These are phyloP conservation scores for Myotis findleyi DNA, from an alignment of 2,797 vertebrate genomes.

Conservation along the genomic window DNA sequence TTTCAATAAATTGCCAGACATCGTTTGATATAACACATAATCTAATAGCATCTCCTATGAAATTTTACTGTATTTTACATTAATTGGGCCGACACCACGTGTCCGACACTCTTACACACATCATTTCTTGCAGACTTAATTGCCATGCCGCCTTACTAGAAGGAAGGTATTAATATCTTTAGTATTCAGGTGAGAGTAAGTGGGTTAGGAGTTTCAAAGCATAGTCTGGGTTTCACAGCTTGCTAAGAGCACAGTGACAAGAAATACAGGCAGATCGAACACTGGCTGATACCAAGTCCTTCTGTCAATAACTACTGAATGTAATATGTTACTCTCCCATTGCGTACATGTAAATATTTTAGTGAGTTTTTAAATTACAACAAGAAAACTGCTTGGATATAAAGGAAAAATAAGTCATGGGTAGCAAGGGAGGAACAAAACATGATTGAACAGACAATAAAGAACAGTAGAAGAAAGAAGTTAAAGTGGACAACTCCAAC, in stretches of 20 bases:
- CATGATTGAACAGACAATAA: background rate
- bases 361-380: background rate
- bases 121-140: background rate
- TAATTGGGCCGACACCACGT: rapidly evolving
- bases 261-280: background rate
- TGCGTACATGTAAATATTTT: background rate
- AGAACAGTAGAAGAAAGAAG: background rate
- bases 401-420: background rate
- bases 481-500: background rate
- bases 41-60: background rate
- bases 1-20: background rate
- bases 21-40: background rate
- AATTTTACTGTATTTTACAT: background rate
- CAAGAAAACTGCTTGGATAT: background rate
- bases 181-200: background rate
- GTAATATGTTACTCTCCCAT: background rate
- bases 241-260: background rate
- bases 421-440: background rate
- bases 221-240: background rate
- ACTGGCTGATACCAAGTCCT: background rate
- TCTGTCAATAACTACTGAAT: background rate
- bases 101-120: background rate
- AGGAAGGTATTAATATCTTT: background rate
- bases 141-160: background rate
- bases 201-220: background rate